Evolutionary conservation across 2,888 invertebrate species (phyloP).

Genomic region (Candidula unifasciata): DNA sequence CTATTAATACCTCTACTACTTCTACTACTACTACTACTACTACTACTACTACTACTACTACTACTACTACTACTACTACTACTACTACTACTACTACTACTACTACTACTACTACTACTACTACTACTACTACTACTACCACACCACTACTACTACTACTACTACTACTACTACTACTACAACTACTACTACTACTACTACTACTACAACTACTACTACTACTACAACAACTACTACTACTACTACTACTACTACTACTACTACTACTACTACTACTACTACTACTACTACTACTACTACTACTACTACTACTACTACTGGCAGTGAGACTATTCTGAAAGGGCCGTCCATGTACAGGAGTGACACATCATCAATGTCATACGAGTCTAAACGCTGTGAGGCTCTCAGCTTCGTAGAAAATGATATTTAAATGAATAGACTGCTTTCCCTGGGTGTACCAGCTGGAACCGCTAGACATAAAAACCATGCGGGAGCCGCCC

Average conservation of each 20-base stretch:
- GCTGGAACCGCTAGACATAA: too few relatives aligned
- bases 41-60: too few relatives aligned
- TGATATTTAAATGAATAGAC: background rate
- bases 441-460: too few relatives aligned
- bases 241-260: slow-evolving; percentile 14
- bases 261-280: slow-evolving; percentile 20
- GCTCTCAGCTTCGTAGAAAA: too few relatives aligned
- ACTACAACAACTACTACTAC: background rate
- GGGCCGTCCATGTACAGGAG: too few relatives aligned
- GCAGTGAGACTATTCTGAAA: background rate
- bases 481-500: too few relatives aligned
- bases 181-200: slow-evolving; percentile 30
- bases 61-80: too few relatives aligned
- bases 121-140: too few relatives aligned
- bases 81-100: slow-evolving; percentile 7
- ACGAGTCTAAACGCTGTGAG: background rate
- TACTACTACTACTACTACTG: slow-evolving; percentile 10
- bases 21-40: too few relatives aligned
- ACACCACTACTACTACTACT: background rate
- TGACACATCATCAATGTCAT: too few relatives aligned
- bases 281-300: slow-evolving; percentile 22
- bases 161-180: slow-evolving; percentile 26
- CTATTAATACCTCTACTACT: too few relatives aligned
- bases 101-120: slow-evolving; percentile 30
- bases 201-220: background rate